Evolutionary conservation across 1,140 invertebrate species (phyloP).

Genomic region (Calliphora vicina): DNA sequence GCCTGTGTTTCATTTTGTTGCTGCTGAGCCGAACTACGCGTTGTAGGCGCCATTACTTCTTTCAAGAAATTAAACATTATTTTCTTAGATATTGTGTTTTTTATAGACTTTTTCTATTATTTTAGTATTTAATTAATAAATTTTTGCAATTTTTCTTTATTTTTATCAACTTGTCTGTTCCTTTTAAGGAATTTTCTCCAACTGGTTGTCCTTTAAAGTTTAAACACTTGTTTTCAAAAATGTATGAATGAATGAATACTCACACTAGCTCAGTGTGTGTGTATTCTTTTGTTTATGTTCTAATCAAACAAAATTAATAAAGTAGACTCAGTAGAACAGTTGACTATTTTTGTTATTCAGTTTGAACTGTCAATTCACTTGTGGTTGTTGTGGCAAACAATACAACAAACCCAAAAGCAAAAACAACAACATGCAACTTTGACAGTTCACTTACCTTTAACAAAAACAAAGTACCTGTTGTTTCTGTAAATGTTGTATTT

Average conservation of each 20-base stretch:
- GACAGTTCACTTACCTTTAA: too few relatives aligned
- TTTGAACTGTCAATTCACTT: too few relatives aligned
- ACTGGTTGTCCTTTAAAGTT: background rate
- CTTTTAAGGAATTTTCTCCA: background rate
- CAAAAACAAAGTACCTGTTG: too few relatives aligned
- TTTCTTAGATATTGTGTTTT: background rate
- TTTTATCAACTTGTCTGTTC: conserved; percentile 24
- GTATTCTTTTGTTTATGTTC: conserved; percentile 5
- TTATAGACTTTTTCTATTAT: background rate
- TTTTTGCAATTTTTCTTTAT: background rate
- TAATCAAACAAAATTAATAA: background rate
- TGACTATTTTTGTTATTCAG: too few relatives aligned
- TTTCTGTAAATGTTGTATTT: too few relatives aligned
- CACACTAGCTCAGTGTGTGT: background rate
- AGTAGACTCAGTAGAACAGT: background rate
- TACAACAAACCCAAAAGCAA: too few relatives aligned
- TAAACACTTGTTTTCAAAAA: background rate
- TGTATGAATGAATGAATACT: background rate
- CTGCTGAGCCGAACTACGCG: conserved; percentile 46
- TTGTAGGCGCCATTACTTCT: conserved; percentile 57
- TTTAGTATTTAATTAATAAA: background rate
- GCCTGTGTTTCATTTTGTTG: background rate
- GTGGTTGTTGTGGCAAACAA: too few relatives aligned
- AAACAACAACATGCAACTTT: too few relatives aligned
- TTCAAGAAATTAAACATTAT: conserved; percentile 56